Percentiles rank a stretch among this genome's conserved stretches.
Conservation (phyloP, 2,113 vertebrate species). For the Dendrocopos noguchii region DNA sequence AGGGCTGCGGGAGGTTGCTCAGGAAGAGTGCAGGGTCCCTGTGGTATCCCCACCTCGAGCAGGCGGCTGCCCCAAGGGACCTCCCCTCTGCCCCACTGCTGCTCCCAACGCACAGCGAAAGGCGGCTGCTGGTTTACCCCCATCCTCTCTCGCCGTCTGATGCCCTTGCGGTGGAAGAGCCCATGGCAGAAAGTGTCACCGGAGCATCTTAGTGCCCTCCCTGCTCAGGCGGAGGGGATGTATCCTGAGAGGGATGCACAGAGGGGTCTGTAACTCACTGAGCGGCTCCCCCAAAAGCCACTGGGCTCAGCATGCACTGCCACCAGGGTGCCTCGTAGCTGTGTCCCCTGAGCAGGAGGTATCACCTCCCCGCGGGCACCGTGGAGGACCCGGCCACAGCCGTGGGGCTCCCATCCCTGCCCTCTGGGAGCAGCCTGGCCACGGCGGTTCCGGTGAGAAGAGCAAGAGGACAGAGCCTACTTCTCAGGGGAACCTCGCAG, state of each 20-base stretch:
- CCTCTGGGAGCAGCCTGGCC: not conserved
- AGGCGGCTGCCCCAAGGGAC: not conserved
- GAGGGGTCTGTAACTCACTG: not conserved
- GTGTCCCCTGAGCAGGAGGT: not conserved
- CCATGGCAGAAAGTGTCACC: rapidly evolving
- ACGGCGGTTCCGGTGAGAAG: not conserved
- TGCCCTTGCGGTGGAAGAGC: not conserved
- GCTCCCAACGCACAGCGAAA: not conserved
- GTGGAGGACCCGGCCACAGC: not conserved
- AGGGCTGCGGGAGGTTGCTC: not conserved
- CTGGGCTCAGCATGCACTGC: not conserved
- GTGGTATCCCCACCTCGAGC: not conserved
- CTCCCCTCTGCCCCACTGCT: too few species aligned
- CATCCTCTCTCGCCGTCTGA: rapidly evolving
- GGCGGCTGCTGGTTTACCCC: not conserved
- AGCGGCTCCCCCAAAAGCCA: rapidly evolving
- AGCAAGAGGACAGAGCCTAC: not conserved
- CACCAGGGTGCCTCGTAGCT: not conserved
- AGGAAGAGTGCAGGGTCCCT: too few species aligned
- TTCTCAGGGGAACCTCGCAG: not conserved
- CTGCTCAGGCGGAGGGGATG: not conserved
- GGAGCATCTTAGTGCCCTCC: too few species aligned
- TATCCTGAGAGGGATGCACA: not conserved
- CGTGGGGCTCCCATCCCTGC: not conserved
- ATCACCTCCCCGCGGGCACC: not conserved